Conservation (phyloP, 35 echinoderm and acorn worm genomes). For the Lytechinus variegatus region DNA sequence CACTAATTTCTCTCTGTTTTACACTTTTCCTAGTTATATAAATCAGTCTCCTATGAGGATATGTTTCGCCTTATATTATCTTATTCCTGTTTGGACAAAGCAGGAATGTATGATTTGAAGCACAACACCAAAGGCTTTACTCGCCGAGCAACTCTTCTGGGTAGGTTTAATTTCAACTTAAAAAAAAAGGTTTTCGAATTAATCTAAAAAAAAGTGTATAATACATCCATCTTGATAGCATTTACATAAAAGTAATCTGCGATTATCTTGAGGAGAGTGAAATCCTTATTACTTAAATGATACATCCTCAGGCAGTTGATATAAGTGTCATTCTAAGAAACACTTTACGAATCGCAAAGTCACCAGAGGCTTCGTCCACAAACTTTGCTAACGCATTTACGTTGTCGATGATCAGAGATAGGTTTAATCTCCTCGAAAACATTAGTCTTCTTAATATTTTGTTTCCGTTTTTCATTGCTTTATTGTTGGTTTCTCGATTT, state of each 20-base stretch:
- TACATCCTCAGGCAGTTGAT: not conserved
- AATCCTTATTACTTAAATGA: not conserved
- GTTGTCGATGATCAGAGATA: not conserved
- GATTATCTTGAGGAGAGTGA: not conserved
- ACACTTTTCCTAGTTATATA: no score
- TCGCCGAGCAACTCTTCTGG: no score
- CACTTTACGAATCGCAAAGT: not conserved
- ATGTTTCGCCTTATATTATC: no score
- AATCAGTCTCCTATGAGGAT: no score
- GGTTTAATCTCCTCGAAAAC: not conserved
- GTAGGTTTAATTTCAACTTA: no score
- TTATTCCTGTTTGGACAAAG: no score
- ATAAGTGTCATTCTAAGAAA: not conserved
- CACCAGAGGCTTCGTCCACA: not conserved
- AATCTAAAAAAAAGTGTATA: not conserved
- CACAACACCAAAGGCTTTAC: no score
- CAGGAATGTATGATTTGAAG: no score
- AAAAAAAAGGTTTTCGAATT: not conserved
- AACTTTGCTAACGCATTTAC: not conserved
- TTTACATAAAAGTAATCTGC: constrained; percentile 20
- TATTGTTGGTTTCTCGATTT: no score
- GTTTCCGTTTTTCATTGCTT: no score
- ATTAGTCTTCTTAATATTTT: not conserved
- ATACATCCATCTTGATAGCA: not conserved
- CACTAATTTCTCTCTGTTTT: no score